Conservation (phyloP, 2,113 vertebrate genomes). For the Marmota monax region DNA sequence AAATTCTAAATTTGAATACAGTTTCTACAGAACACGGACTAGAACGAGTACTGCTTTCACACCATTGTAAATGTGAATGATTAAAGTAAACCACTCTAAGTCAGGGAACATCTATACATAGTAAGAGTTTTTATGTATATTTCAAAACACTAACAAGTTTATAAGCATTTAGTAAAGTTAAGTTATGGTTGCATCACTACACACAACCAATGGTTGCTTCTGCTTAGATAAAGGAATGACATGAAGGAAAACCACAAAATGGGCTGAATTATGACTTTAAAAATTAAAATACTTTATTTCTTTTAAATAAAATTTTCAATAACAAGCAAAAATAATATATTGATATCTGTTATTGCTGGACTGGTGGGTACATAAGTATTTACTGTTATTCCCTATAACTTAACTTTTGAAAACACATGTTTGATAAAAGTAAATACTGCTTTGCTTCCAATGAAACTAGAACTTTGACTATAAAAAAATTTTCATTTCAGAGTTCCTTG, state of each 20-base stretch:
- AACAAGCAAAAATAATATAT: slow-evolving; percentile 33
- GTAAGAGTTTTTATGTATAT: slow-evolving; percentile 7
- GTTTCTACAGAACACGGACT: background rate
- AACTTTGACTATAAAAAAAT: background rate
- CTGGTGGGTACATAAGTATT: background rate
- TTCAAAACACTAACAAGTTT: background rate
- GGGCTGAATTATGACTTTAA: background rate
- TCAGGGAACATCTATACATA: background rate
- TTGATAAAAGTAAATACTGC: background rate
- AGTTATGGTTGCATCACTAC: background rate
- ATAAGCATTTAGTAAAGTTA: slow-evolving; percentile 5
- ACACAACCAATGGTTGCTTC: background rate
- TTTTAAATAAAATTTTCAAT: background rate
- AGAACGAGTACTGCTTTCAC: background rate
- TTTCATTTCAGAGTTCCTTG: background rate
- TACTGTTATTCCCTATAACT: background rate
- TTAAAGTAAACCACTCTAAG: background rate
- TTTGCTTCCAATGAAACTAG: slow-evolving; percentile 33
- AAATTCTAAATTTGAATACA: no score
- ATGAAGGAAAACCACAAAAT: background rate
- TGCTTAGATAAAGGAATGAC: background rate
- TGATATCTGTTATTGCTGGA: background rate
- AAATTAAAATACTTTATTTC: background rate
- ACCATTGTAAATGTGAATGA: background rate
- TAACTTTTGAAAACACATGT: background rate